Evolutionary conservation across 2,888 invertebrate genomes (phyloP).

Genomic region (Sisyra nigra): DNA sequence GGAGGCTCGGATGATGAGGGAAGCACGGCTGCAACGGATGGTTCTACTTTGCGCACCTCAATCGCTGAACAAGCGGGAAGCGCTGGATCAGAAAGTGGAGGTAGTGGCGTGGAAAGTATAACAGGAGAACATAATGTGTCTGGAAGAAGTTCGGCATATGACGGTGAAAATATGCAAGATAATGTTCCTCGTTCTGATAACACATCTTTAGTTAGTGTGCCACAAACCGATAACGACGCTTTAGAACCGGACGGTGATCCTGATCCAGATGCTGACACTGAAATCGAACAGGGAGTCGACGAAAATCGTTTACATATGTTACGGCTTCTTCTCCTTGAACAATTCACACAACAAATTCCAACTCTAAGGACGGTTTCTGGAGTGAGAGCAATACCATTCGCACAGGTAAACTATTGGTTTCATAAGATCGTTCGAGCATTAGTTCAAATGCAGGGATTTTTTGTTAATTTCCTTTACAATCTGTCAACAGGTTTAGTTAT

Average conservation of each 20-base stretch:
- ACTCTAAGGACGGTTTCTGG: slow-evolving; percentile 63
- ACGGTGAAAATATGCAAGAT: slow-evolving; percentile 43
- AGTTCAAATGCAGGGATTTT: too few species aligned
- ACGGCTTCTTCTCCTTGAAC: slow-evolving; percentile 53
- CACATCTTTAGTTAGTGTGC: slow-evolving; percentile 29
- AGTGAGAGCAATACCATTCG: slow-evolving; percentile 74
- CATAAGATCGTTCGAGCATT: too few species aligned
- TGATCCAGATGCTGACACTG: slow-evolving; percentile 21
- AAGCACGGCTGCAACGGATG: slow-evolving; percentile 88
- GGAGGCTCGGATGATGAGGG: slow-evolving; percentile 90
- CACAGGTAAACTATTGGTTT: slow-evolving; percentile 56
- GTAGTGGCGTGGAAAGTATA: slow-evolving; percentile 82
- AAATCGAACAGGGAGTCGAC: slow-evolving; percentile 21
- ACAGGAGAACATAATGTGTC: slow-evolving; percentile 73
- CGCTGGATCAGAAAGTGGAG: slow-evolving; percentile 75
- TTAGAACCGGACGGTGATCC: slow-evolving; percentile 21
- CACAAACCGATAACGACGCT: slow-evolving; percentile 22
- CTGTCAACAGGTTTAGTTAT: too few species aligned
- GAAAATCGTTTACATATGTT: slow-evolving; percentile 47
- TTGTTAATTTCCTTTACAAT: too few species aligned
- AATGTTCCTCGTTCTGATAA: slow-evolving; percentile 38
- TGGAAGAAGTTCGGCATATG: slow-evolving; percentile 86
- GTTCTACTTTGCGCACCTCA: slow-evolving; percentile 75
- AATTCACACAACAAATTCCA: slow-evolving; percentile 62
- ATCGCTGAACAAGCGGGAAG: slow-evolving; percentile 62